Evolutionary conservation across 2,797 vertebrate genomes (phyloP).

Genomic region (Eupleurogrammus muticus): DNA sequence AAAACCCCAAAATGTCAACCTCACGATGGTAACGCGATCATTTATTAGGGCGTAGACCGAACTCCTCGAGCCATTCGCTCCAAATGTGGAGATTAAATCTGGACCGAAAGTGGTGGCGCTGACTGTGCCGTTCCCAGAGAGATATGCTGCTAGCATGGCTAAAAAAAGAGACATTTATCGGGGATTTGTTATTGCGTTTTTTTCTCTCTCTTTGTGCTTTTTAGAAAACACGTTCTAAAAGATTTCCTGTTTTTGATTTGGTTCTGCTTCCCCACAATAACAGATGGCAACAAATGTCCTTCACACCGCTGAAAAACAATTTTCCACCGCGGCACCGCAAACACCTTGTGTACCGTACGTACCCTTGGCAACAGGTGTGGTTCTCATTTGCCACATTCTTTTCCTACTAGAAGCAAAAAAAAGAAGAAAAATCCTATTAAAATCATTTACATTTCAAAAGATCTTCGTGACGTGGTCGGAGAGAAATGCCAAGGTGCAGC

Average conservation of each 20-base stretch:
- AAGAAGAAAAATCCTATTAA: constrained; percentile 6
- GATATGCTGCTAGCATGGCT: background rate
- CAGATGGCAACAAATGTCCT: constrained; percentile 37
- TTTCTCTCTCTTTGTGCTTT: background rate
- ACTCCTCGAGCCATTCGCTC: background rate
- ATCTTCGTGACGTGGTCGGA: constrained; percentile 25
- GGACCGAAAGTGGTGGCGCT: background rate
- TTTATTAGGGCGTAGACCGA: background rate
- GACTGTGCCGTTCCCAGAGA: background rate
- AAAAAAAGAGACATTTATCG: background rate
- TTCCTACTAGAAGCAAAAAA: background rate
- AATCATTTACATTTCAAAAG: constrained; percentile 56
- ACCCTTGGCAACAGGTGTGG: constrained; percentile 13
- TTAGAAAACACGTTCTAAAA: background rate
- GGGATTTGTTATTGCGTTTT: background rate
- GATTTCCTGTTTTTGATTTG: constrained; percentile 18
- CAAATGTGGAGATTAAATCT: background rate
- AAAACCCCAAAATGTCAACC: background rate
- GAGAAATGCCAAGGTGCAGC: constrained; percentile 21
- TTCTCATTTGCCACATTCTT: constrained; percentile 10
- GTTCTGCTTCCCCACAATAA: constrained; percentile 16
- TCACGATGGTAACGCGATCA: background rate
- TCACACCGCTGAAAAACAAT: constrained; percentile 37
- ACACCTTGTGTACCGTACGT: constrained; percentile 6
- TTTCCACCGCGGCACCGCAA: constrained; percentile 21